Conservation (phyloP, 37 sponge, comb jelly and placozoan genomes). For the Aplysina aerophoba region DNA sequence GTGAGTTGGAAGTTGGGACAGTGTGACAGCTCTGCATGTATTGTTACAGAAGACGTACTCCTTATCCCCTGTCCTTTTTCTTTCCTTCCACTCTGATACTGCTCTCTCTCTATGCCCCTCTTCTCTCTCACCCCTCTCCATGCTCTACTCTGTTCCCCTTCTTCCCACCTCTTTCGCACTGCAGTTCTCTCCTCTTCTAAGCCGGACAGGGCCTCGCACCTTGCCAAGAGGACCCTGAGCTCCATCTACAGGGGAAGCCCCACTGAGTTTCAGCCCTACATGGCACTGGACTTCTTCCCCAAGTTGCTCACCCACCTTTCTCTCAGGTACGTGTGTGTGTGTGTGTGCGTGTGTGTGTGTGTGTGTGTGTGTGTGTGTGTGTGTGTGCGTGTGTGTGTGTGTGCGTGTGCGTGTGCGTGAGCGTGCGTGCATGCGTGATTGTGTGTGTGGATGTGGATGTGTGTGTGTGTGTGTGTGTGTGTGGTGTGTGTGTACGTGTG, state of each 20-base stretch:
- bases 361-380: not conserved
- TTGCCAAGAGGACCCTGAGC: slow-evolving; percentile 52
- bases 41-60: too few species aligned
- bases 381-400: too few species aligned
- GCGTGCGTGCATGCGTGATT: too few species aligned
- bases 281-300: slow-evolving; percentile 73
- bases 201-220: slow-evolving; percentile 50
- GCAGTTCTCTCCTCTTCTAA: slow-evolving; percentile 34
- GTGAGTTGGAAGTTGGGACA: slow-evolving; percentile 30
- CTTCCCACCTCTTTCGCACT: not conserved
- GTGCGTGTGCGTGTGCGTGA: too few species aligned
- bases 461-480: too few species aligned
- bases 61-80: not conserved
- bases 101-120: too few species aligned
- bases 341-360: not conserved
- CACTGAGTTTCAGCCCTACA: slow-evolving; percentile 46
- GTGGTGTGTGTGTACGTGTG: too few species aligned
- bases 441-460: too few species aligned
- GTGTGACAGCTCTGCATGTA: too few species aligned
- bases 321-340: slow-evolving; percentile 40
- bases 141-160: too few species aligned
- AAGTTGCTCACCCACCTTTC: slow-evolving; percentile 42
- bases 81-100: not conserved
- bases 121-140: too few species aligned
- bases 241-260: slow-evolving; percentile 63